phyloP scores from a whole-genome alignment of 2,113 vertebrate genomes.

The Isurus oxyrinchus region DNA sequence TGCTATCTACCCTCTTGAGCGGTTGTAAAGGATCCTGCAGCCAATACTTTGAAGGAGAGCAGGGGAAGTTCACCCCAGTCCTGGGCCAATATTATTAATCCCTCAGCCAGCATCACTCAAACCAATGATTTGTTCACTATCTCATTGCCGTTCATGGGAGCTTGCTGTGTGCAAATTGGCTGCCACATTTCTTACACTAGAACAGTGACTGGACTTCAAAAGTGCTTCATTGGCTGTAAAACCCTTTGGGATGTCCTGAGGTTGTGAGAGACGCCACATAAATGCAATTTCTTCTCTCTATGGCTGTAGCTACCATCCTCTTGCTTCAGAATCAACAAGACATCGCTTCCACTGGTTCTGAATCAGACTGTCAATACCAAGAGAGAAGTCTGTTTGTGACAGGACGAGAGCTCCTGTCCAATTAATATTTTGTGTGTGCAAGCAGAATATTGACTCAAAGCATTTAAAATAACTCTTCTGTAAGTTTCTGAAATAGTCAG shows the following conservation, averaged over 20 bases:
- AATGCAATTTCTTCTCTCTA: neutral
- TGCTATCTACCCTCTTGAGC: too few species aligned
- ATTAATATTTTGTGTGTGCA: neutral
- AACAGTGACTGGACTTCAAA: too few species aligned
- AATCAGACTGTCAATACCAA: neutral
- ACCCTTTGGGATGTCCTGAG: neutral
- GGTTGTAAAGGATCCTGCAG: too few species aligned
- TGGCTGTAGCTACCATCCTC: neutral
- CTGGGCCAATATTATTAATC: too few species aligned
- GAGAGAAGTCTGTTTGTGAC: neutral
- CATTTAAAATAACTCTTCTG: neutral
- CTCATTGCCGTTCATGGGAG: too few species aligned
- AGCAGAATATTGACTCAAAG: neutral
- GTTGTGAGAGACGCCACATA: too few species aligned
- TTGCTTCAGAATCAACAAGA: neutral
- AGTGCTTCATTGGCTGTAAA: neutral
- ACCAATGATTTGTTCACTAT: too few species aligned
- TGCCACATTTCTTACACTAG: too few species aligned
- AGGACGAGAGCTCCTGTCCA: neutral
- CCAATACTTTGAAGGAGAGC: too few species aligned
- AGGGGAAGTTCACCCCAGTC: too few species aligned
- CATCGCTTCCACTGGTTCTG: neutral
- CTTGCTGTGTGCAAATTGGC: too few species aligned
- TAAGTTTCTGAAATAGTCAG: neutral
- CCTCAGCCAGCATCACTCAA: too few species aligned